Percentiles rank a stretch among this genome's conserved stretches.
Evolutionary conservation across 2,888 invertebrate species (phyloP).

Genomic region (Cerastis rubricosa): DNA sequence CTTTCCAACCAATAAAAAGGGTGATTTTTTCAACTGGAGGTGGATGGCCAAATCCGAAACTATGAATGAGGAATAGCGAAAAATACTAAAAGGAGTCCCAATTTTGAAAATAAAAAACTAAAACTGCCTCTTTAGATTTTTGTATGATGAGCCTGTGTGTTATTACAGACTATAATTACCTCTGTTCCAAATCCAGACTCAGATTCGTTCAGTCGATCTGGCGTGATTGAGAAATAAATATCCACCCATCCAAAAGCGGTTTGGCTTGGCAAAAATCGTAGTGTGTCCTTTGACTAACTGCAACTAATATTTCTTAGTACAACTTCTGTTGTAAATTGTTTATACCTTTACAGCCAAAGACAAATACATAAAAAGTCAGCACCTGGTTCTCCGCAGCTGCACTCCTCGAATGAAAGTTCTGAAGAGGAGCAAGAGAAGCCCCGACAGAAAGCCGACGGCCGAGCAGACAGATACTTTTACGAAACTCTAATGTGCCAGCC

Average conservation of each 20-base stretch:
- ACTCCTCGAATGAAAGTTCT: conserved; percentile 83
- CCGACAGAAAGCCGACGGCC: conserved; percentile 74
- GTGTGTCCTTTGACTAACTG: not conserved
- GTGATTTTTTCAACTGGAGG: no score
- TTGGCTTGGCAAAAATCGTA: not conserved
- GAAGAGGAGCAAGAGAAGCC: conserved; percentile 78
- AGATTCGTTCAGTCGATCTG: not conserved
- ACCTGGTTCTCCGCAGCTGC: conserved; percentile 75
- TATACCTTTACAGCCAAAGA: conserved; percentile 72
- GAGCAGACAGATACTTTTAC: conserved; percentile 84
- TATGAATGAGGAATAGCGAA: not conserved
- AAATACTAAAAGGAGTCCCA: not conserved
- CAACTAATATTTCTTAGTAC: not conserved
- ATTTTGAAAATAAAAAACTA: not conserved
- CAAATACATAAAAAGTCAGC: conserved; percentile 72
- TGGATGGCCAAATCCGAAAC: not conserved
- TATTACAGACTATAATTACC: not conserved
- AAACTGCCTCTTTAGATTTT: not conserved
- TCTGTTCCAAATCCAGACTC: not conserved
- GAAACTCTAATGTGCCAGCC: conserved; percentile 85
- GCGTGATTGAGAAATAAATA: not conserved
- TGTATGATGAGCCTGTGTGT: not conserved
- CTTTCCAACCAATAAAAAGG: no score
- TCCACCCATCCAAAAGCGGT: not conserved
- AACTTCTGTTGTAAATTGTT: not conserved